Conservation (phyloP, 1,140 invertebrate species). For the Cephus cinctus region DNA sequence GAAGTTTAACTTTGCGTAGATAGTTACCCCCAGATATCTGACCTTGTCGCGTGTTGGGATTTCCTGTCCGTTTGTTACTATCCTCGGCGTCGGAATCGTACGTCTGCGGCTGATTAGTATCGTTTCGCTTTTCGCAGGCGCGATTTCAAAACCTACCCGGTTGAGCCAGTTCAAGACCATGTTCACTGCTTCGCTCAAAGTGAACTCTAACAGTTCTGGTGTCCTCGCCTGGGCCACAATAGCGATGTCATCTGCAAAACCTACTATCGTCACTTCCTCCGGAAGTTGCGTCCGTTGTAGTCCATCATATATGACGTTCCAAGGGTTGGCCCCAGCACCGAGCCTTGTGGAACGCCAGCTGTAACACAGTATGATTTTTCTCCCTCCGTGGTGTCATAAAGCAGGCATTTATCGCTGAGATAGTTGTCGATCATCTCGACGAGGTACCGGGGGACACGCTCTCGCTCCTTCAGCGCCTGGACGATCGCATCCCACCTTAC, state of each 20-base stretch:
- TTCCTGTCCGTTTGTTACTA: not conserved
- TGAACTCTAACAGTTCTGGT: constrained; percentile 1
- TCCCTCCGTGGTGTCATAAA: constrained; percentile 5
- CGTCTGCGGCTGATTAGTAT: constrained; percentile 8
- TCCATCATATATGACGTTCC: constrained; percentile 29
- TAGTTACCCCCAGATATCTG: not conserved
- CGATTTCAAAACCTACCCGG: constrained; percentile 6
- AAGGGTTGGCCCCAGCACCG: constrained; percentile 33
- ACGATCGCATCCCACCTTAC: constrained; percentile 4
- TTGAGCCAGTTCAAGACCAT: not conserved
- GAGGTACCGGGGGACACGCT: constrained; percentile 3
- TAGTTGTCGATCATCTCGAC: constrained; percentile 6
- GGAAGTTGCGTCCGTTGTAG: constrained; percentile 19
- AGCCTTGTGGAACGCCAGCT: constrained; percentile 33
- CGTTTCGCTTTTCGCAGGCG: constrained; percentile 16
- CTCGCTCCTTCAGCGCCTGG: not conserved
- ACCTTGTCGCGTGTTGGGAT: not conserved
- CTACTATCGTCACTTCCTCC: constrained; percentile 13
- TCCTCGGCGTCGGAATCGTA: not conserved
- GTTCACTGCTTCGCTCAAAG: not conserved
- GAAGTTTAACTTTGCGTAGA: not conserved
- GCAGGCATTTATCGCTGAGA: not conserved
- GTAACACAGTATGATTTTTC: not conserved
- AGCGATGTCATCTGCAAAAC: constrained; percentile 30
- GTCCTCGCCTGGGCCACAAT: constrained; percentile 9